Evolutionary conservation across 2,888 invertebrate species (phyloP), one percentile per base, ranked within the genome.

Genomic region (Cataglyphis rosenhaueri): DNA sequence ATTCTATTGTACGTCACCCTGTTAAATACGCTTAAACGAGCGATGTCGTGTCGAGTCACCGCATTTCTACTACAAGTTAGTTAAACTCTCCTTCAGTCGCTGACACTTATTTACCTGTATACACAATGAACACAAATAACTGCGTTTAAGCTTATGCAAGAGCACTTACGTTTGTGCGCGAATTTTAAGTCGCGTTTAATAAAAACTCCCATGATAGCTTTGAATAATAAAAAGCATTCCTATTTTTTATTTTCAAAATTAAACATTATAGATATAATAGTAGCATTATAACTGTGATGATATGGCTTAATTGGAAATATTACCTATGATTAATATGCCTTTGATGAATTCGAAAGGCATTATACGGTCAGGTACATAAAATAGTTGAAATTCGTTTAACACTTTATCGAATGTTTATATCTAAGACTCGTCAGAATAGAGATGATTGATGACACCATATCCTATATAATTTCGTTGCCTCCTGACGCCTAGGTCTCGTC

Each of bases 61-160:
- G 82, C 88, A 86, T 89, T 90, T 91, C 86, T 86, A 86, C 88
- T 92, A 88, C 87, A 92, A 92, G 92, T 92, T 92, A 92, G 92
- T 92, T 92, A 91, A 90, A 89, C 85, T 85, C 89, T 89, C 90
- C 88, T 91, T 90, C 86, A 88, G 76, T 71, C 75, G 35, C 64
- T 81, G 62, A 68, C 84, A 87, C 85, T 90, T 84, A 85, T 81
- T 86, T 74, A 78, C 84, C 61, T 65, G 81, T 74, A 84, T 82
- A 81, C 85, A 83, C 85, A 84, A 82, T 74, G 84, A 86, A 89
- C 89, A 88, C 90, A 90, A 92, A 92, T 92, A 92, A 91, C 91
- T 88, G 89, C 87, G 84, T 85, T 90, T 87, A 75, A 85, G 84
- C 81, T 79, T 52, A 57, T 52, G 85, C 68, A 48, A 76, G 81